Percentiles rank a stretch among this genome's conserved stretches.
Conservation (phyloP, 1,140 invertebrate genomes). For the Drosophila ogumai region DNA sequence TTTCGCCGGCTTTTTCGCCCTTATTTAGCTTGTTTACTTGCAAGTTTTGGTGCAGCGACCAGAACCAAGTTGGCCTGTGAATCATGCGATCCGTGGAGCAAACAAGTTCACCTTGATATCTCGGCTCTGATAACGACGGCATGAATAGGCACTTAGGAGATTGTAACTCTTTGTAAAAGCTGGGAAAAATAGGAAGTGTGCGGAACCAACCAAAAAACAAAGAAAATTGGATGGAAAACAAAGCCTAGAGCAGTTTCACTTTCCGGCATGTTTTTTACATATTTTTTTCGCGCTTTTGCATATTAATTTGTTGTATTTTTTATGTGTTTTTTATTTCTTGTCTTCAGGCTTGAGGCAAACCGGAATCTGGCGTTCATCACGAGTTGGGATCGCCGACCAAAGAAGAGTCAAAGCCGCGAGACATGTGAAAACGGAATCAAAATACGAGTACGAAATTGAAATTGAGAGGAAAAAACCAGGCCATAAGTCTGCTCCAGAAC, state of each 20-base stretch:
- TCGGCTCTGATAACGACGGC: conserved; percentile 56
- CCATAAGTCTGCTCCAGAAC: conserved; percentile 34
- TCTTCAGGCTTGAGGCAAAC: conserved; percentile 45
- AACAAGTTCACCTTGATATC: conserved; percentile 36
- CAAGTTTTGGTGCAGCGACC: conserved; percentile 46
- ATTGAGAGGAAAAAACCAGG: conserved; percentile 71
- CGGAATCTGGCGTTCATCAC: conserved; percentile 68
- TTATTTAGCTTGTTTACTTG: conserved; percentile 33
- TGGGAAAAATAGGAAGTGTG: conserved; percentile 24
- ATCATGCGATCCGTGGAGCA: conserved; percentile 19
- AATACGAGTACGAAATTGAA: conserved; percentile 45
- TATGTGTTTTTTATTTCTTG: conserved; percentile 21
- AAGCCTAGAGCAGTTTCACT: conserved; percentile 56
- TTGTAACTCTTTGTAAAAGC: conserved; percentile 6
- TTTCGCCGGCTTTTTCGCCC: conserved; percentile 55
- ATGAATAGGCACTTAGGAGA: conserved; percentile 50
- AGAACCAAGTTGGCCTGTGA: conserved; percentile 37
- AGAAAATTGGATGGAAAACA: conserved; percentile 20
- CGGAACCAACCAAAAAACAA: conserved; percentile 12
- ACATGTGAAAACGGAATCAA: conserved; percentile 53
- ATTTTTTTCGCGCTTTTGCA: conserved; percentile 28
- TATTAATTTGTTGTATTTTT: conserved; percentile 35
- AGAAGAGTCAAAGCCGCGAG: conserved; percentile 38
- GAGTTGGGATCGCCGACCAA: conserved; percentile 42
- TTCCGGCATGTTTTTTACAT: conserved; percentile 33